phyloP scores from a whole-genome alignment of 2,113 vertebrate genomes.

The Struthio camelus region DNA sequence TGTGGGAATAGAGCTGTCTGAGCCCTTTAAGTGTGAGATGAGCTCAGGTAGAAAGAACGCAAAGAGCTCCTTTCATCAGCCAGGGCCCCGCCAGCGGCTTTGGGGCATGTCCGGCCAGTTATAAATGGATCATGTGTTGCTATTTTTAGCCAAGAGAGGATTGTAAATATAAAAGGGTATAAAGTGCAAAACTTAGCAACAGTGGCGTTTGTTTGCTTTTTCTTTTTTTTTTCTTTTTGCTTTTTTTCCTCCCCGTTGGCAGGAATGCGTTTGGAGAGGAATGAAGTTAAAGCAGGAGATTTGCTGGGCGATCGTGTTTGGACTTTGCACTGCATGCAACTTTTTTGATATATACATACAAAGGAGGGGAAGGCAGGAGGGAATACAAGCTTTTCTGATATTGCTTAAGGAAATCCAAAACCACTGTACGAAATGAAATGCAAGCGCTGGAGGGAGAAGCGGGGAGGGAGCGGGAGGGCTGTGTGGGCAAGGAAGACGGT shows the following conservation, averaged over 20 bases:
- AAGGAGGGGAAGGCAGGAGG: not conserved
- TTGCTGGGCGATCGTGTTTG: not conserved
- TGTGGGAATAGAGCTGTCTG: constrained; percentile 40
- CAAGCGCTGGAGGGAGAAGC: not conserved
- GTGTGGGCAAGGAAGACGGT: not conserved
- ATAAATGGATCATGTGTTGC: constrained; percentile 68
- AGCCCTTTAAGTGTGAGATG: constrained; percentile 44
- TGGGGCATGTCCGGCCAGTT: constrained; percentile 49
- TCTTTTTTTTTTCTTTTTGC: not conserved
- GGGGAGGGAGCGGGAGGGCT: not conserved
- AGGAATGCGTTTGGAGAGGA: constrained; percentile 53
- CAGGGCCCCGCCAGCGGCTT: constrained; percentile 55
- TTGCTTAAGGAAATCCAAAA: not conserved
- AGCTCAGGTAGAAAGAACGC: constrained; percentile 62
- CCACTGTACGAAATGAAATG: not conserved
- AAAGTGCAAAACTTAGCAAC: constrained; percentile 68
- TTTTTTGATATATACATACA: not conserved
- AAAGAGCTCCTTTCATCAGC: constrained; percentile 57
- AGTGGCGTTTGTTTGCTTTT: constrained; percentile 60
- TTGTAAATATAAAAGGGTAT: constrained; percentile 72
- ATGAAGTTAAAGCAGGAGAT: constrained; percentile 24
- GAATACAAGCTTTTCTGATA: not conserved
- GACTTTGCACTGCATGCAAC: constrained; percentile 39
- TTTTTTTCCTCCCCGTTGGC: not conserved
- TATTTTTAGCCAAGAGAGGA: constrained; percentile 69